phyloP scores from a whole-genome alignment of 2,888 invertebrate genomes.

The Anthophora plumipes region DNA sequence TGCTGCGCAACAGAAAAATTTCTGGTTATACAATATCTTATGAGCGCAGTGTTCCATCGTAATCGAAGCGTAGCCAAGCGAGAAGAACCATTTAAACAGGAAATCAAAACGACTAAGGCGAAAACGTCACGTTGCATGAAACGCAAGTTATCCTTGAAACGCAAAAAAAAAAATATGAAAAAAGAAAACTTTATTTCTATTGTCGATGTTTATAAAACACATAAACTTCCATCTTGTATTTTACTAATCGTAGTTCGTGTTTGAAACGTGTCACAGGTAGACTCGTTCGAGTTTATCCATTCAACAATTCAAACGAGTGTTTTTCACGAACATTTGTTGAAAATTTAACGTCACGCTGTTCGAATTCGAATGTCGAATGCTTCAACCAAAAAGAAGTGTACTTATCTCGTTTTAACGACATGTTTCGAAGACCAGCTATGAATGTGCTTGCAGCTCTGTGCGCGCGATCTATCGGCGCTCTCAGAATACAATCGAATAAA shows the following conservation, averaged over 20 bases:
- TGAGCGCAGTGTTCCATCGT: constrained; percentile 9
- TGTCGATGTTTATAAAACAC: background rate
- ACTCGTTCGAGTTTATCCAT: background rate
- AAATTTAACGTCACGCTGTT: background rate
- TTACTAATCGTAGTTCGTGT: background rate
- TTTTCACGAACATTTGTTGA: constrained; percentile 7
- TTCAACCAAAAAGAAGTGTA: background rate
- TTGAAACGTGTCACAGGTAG: background rate
- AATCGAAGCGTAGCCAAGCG: constrained; percentile 26
- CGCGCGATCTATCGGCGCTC: constrained; percentile 3
- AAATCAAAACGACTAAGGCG: constrained; percentile 15
- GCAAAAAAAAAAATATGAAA: too few species aligned
- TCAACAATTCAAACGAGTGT: background rate
- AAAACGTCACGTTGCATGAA: background rate
- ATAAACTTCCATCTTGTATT: background rate
- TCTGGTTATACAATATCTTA: constrained; percentile 26
- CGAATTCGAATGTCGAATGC: background rate
- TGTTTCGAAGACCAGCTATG: background rate
- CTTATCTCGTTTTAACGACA: background rate
- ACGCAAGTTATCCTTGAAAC: background rate
- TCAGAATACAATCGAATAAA: background rate
- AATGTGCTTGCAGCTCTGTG: background rate
- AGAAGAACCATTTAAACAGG: constrained; percentile 30
- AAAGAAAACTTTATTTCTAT: background rate
- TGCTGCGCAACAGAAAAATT: constrained; percentile 13